These are phyloP conservation scores for Lepus timidus DNA, from an alignment of 2,113 vertebrate species.

Conservation along the genomic window DNA sequence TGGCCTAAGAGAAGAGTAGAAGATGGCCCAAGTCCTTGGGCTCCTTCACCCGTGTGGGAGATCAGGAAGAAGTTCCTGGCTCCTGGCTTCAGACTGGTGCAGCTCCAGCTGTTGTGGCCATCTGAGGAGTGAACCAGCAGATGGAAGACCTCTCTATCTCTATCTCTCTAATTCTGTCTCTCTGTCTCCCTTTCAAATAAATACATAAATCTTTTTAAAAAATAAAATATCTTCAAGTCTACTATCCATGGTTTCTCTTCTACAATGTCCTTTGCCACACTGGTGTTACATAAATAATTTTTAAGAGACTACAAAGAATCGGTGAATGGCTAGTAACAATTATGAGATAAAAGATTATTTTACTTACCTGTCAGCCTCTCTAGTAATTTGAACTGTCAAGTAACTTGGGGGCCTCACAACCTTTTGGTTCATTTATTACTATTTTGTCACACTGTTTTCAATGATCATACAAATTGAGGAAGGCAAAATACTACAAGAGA, in stretches of 20 bases:
- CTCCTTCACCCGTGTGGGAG: too few relatives aligned
- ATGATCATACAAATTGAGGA: background rate
- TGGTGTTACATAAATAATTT: background rate
- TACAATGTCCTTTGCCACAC: conserved; percentile 1
- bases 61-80: too few relatives aligned
- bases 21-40: too few relatives aligned
- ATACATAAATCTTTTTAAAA: too few relatives aligned
- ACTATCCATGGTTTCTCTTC: background rate
- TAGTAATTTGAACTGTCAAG: background rate
- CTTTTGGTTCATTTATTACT: conserved; percentile 3
- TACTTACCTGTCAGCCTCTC: background rate
- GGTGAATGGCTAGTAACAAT: background rate
- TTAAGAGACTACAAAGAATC: background rate
- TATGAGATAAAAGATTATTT: conserved; percentile 49
- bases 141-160: too few relatives aligned
- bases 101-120: too few relatives aligned
- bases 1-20: too few relatives aligned
- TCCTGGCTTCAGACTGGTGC: too few relatives aligned
- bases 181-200: too few relatives aligned
- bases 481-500: background rate
- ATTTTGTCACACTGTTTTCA: background rate
- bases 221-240: conserved; percentile 38
- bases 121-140: too few relatives aligned
- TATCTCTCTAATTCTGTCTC: too few relatives aligned
- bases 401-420: background rate